Evolutionary conservation across 2,113 vertebrate species (phyloP).

Genomic region (Pseudois nayaur): DNA sequence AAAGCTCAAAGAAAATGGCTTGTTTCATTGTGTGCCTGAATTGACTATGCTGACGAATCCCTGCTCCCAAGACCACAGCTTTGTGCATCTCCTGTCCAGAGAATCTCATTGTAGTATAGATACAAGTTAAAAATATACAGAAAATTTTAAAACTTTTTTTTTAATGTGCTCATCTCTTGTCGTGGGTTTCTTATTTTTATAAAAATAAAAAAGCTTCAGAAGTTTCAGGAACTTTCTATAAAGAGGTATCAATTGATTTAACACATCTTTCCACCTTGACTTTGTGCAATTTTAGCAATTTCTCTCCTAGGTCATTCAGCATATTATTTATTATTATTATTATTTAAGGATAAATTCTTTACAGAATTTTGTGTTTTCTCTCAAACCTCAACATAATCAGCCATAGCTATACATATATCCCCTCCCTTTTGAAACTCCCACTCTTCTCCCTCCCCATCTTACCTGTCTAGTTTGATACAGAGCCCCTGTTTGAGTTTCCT

Average conservation of each 20-base stretch:
- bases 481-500: not conserved
- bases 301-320: not conserved
- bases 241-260: not conserved
- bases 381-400: not conserved
- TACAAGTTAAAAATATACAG: not conserved
- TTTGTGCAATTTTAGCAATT: not conserved
- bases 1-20: not conserved
- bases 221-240: not conserved
- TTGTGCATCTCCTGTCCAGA: not conserved
- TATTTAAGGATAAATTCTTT: not conserved
- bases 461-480: not conserved
- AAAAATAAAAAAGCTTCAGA: not conserved
- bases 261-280: not conserved
- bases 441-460: not conserved
- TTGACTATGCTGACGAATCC: not conserved
- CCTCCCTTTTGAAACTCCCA: not conserved
- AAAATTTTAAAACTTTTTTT: not conserved
- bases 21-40: not conserved
- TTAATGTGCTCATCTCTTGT: not conserved
- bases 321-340: not conserved
- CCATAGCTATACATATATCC: not conserved
- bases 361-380: not conserved
- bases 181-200: not conserved
- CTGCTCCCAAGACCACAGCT: not conserved
- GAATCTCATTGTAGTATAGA: not conserved